Evolutionary conservation across 2,113 vertebrate genomes (phyloP), one percentile per base, ranked within the genome.

Genomic region (Channa argus): DNA sequence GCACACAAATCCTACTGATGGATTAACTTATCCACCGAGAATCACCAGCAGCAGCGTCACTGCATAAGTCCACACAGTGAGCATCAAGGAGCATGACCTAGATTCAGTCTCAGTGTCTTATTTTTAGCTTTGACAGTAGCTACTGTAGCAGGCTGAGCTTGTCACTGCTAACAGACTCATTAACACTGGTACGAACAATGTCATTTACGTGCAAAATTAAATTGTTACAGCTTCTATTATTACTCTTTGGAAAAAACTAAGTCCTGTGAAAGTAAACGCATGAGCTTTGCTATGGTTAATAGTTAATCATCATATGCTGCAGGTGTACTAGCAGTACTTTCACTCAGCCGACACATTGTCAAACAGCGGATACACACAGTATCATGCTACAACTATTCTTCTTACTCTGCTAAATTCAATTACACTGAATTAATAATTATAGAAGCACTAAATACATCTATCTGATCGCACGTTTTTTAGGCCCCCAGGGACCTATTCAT

Each of bases 41-140:
- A 51, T 44, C 63, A 8, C 36, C 63, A 54, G 53, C 46, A 53
- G 36, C 33, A 54, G 24, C 61, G 44, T 52, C 61, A 5, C 47
- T 63, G 68, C 85, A 70, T 83, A 52, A n/a, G 64, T 85, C 63
- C 70, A 69, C 65, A 41, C 67, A 79, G 60, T 5, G 34, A 88
- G 84, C 77, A 77, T 86, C 82, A 81, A 52, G 71, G 69, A 79
- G 68, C 44, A 61, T 82, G 84, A 87, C 86, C 86, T 84, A 90
- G 82, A 85, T 88, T 66, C 72, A 6, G 54, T 60, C 74, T 70
- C 45, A 79, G 60, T 1, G 49, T 52, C 84, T 83, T 85, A 88
- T 86, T 90, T 86, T 81, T 81, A 90, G 73, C 66, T 39, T 46
- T 11, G 41, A 53, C 63, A 38, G 55, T 60, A 79, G 83, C 83